phyloP scores from a whole-genome alignment of 2,888 invertebrate species.

The Hypomecis atomaria region DNA sequence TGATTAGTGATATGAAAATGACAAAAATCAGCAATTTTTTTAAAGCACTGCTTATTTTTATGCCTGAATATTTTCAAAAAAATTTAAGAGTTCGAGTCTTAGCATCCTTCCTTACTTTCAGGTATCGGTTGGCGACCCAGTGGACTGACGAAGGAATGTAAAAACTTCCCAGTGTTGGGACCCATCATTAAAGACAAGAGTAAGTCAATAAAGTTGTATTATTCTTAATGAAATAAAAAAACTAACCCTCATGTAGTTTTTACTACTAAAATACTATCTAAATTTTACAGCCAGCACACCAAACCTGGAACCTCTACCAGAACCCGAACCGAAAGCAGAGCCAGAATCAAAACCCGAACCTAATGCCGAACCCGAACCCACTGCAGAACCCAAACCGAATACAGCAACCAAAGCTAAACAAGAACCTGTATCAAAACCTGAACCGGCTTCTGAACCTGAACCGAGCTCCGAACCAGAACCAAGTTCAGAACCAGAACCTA shows the following conservation, averaged over 20 bases:
- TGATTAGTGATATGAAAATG: too few species aligned
- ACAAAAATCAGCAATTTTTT: too few species aligned
- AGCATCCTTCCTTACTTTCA: too few species aligned
- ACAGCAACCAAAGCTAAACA: neutral
- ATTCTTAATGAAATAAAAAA: too few species aligned
- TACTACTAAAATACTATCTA: neutral
- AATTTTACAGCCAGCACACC: constrained; percentile 57
- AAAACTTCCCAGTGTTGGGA: constrained; percentile 89
- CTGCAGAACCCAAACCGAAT: constrained; percentile 8
- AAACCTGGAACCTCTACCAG: constrained; percentile 54
- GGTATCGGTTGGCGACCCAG: constrained; percentile 97
- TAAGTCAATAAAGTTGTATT: constrained; percentile 47
- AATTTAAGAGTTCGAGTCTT: too few species aligned
- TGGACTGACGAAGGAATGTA: constrained; percentile 89
- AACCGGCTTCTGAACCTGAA: constrained; percentile 53
- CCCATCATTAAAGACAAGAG: constrained; percentile 64
- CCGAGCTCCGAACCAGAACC: constrained; percentile 44
- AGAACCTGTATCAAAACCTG: constrained; percentile 45
- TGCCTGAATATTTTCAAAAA: too few species aligned
- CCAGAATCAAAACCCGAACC: constrained; percentile 54
- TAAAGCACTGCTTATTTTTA: too few species aligned
- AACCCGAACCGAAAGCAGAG: constrained; percentile 48
- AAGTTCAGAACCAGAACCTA: constrained; percentile 62
- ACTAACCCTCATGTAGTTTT: too few species aligned
- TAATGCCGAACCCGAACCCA: constrained; percentile 52